Conservation (phyloP, 2,797 vertebrate genomes). For the Squalus acanthias region DNA sequence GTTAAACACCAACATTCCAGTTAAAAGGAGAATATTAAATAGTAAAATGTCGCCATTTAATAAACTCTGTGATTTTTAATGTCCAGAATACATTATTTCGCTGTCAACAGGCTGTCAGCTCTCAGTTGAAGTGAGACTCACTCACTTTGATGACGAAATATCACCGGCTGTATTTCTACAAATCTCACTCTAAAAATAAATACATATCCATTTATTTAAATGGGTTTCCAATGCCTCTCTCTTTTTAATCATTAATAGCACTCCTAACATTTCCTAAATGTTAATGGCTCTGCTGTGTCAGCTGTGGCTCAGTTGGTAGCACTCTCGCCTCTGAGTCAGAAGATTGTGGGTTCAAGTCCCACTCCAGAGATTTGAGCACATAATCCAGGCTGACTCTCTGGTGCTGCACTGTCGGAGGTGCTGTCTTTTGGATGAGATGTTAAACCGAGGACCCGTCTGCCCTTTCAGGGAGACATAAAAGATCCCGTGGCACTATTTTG, state of each 20-base stretch:
- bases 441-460: neutral
- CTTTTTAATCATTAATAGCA: neutral
- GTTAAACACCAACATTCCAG: neutral
- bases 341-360: neutral
- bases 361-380: neutral
- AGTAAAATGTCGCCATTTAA: conserved; percentile 4
- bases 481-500: neutral
- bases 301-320: neutral
- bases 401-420: neutral
- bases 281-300: neutral
- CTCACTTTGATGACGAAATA: neutral
- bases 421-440: neutral
- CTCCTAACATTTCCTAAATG: neutral
- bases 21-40: neutral
- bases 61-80: neutral
- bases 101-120: neutral
- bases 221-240: neutral
- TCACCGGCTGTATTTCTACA: neutral
- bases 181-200: neutral
- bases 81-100: neutral
- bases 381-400: neutral
- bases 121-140: neutral
- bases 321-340: neutral
- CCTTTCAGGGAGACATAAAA: neutral
- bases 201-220: neutral